Conservation (phyloP, 1,140 invertebrate genomes). For the Conus betulinus region DNA sequence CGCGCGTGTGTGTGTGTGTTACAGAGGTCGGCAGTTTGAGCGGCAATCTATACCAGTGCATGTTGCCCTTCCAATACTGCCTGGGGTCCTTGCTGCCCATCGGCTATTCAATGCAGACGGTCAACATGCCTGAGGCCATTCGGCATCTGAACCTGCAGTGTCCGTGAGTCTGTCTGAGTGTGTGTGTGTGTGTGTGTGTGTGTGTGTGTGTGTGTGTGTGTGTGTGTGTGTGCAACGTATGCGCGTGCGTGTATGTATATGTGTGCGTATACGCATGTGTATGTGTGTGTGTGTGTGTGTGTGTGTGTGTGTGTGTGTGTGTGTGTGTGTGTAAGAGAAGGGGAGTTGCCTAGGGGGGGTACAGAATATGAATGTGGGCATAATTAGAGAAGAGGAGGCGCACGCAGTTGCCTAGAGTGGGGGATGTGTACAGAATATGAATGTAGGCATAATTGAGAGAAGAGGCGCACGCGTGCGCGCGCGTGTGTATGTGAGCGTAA, state of each 20-base stretch:
- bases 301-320: neutral
- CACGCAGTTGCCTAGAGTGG: too few species aligned
- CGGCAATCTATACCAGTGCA: slow-evolving; percentile 26
- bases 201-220: neutral
- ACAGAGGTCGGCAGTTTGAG: neutral
- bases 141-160: slow-evolving; percentile 13
- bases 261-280: neutral
- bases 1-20: neutral
- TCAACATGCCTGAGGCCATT: neutral
- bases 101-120: slow-evolving; percentile 28
- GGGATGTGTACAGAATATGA: too few species aligned
- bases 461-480: too few species aligned
- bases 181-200: neutral
- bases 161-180: neutral
- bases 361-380: too few species aligned
- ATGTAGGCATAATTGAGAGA: too few species aligned
- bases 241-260: neutral
- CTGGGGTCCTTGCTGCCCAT: slow-evolving; percentile 27
- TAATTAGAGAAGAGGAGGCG: too few species aligned
- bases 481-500: too few species aligned
- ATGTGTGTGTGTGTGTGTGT: neutral
- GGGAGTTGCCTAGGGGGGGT: too few species aligned
- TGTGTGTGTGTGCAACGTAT: neutral
- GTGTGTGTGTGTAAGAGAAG: neutral
- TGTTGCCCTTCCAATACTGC: slow-evolving; percentile 28